A percentile compares a stretch with the other conserved stretches of the same genome.
These are phyloP conservation scores for Callipepla californica DNA, from an alignment of 2,113 vertebrate genomes.

Conservation along the genomic window DNA sequence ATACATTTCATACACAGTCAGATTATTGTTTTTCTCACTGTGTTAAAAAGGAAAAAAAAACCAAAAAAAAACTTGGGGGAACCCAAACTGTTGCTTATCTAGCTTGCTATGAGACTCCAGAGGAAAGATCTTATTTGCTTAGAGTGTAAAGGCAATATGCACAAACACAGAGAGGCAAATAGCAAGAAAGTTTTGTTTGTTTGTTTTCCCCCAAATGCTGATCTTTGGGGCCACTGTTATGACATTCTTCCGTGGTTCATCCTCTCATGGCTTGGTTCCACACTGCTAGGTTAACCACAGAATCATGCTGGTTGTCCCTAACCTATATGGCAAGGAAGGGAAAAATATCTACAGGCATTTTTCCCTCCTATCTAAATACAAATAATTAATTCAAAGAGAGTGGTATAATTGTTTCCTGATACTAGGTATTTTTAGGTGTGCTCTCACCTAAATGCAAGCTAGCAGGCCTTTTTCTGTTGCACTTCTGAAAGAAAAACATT, in stretches of 20 bases:
- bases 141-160: background rate
- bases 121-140: background rate
- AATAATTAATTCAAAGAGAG: conserved; percentile 56
- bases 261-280: background rate
- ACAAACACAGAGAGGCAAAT: background rate
- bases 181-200: background rate
- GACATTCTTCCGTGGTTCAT: background rate
- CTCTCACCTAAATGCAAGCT: conserved; percentile 14
- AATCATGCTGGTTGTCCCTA: background rate
- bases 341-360: conserved; percentile 26
- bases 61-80: background rate
- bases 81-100: background rate
- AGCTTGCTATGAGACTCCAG: background rate
- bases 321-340: background rate
- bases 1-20: background rate
- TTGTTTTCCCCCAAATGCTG: fast-evolving
- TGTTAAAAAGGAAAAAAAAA: background rate
- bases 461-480: conserved; percentile 30
- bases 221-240: background rate
- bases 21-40: background rate
- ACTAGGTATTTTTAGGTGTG: conserved; percentile 50
- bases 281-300: background rate
- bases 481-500: conserved; percentile 48
- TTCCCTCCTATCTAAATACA: conserved; percentile 44
- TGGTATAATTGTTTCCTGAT: conserved; percentile 57